phyloP scores from a whole-genome alignment of 2,797 vertebrate genomes.

The Crenichthys baileyi region DNA sequence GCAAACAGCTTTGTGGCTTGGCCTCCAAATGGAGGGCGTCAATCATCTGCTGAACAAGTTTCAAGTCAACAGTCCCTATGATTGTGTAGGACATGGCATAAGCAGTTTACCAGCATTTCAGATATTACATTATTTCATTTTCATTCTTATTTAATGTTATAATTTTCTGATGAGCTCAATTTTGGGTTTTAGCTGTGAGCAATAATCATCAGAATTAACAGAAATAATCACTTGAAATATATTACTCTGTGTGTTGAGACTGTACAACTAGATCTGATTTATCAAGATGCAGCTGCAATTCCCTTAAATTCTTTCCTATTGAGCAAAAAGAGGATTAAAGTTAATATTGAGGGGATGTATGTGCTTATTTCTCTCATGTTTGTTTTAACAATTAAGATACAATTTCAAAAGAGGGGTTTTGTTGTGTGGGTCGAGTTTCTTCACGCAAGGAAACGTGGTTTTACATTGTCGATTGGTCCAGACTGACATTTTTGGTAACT shows the following conservation, averaged over 20 bases:
- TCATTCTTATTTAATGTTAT: no score
- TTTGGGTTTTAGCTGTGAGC: slow-evolving; percentile 37
- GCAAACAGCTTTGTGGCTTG: not conserved
- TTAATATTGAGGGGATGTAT: slow-evolving; percentile 61
- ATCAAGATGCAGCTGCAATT: not conserved
- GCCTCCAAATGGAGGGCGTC: not conserved
- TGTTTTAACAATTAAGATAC: not conserved
- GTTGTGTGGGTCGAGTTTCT: no score
- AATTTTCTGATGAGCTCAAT: not conserved
- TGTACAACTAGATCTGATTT: not conserved
- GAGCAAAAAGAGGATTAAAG: slow-evolving; percentile 70
- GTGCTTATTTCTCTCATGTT: not conserved
- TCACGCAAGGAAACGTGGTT: no score
- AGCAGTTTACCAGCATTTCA: no score
- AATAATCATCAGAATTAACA: not conserved
- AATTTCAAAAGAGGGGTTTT: not conserved
- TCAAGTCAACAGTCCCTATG: not conserved
- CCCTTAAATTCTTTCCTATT: slow-evolving; percentile 23
- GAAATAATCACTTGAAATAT: slow-evolving; percentile 16
- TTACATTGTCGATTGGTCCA: slow-evolving; percentile 6
- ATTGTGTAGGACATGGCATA: not conserved
- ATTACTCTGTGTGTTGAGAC: not conserved
- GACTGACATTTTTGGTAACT: slow-evolving; percentile 33
- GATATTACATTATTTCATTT: no score
- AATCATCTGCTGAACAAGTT: not conserved